Base-by-base conservation (phyloP, 2,797 vertebrate genomes). In the Coreius guichenoti region DNA sequence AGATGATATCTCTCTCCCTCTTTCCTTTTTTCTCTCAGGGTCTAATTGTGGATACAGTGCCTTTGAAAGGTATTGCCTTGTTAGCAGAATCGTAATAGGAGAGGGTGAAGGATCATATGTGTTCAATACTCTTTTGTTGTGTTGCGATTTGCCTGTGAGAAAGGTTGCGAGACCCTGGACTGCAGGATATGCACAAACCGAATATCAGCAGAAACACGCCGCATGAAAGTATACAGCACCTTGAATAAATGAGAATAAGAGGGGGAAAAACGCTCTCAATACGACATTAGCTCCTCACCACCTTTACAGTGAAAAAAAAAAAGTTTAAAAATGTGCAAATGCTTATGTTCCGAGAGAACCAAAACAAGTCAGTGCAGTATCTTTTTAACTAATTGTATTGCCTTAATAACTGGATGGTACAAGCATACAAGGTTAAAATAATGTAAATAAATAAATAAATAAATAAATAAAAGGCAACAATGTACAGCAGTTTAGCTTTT, bases 81-180 rank as follows among this genome's bases (percentile, higher is more conserved):
- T 95, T 95, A 95, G 95, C 94, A 94, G 92, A 94, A 93, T 93
- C 89, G 90, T 93, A 93, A 95, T 92, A 93, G 94, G 82, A 85
- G 88, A 92, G 93, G 94, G 94, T 94, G 90, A 93, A 92, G 93
- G 94, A 93, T 95, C 94, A 94, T 92, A 89, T 82, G 78, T 93
- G 89, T 94, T 95, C 95, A 94, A 95, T 95, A 95, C 75, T 86
- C 85, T 88, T 91, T 89, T 90, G 89, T 93, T 93, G 88, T 90
- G 87, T 87, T 89, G 89, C 72, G 45, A 83, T 90, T 91, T 85
- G 88, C 89, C 87, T 93, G 91, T 93, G 89, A 90, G 93, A 94
- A 93, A 94, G 92, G 92, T 93, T 92, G 89, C 86, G 73, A 83
- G 86, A 92, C 83, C 85, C 84, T 16, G 51, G 73, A 69, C 83